Base-by-base conservation (phyloP, 2,113 vertebrate genomes). In the Symphodus melops region DNA sequence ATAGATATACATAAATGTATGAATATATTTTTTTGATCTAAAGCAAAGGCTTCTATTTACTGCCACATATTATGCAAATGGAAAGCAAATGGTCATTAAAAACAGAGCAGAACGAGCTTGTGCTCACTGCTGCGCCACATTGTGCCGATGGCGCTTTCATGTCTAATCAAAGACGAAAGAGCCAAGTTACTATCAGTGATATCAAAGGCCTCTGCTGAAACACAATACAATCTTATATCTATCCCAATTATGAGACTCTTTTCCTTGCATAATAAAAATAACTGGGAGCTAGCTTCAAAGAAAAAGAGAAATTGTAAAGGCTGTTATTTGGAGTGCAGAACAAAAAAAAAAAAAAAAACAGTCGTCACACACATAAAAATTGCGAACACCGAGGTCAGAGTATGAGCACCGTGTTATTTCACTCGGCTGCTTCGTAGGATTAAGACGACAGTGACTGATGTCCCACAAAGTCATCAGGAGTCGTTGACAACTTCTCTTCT, bases 141-240 rank as follows among this genome's bases (percentile, higher is more conserved):
- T 71, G 83, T 78, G 72, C 70, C 77, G 9, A 41, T 75, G 77
- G 66, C 52, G 17, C 80, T 88, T 88, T 88, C 80, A 88, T 86
- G 80, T 83, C 55, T 83, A 86, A 86, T 86, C 80, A 86, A 78
- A 88, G 83, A 72, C 9, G 16, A 66, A 69, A 81, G 85, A 77
- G 76, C 82, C 68, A 83, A 83, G 76, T 85, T 80, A 76, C 79
- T 77, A 85, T 85, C 86, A 85, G 68, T 12, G 53, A 85, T 75
- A 85, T 85, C 86, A 83, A 85, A 88, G 86, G 61, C 73, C 62
- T 80, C 41, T 33, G 77, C 70, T 72, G 62, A 75, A 83, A 85
- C 70, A 85, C 72, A 81, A 85, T 78, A 85, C 72, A 75, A 78
- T 85, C 63, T 55, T 83, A 72, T 81, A 85, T 88, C 77, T 77